These are phyloP conservation scores for Melozone crissalis DNA, from an alignment of 2,113 vertebrate genomes.

Conservation along the genomic window DNA sequence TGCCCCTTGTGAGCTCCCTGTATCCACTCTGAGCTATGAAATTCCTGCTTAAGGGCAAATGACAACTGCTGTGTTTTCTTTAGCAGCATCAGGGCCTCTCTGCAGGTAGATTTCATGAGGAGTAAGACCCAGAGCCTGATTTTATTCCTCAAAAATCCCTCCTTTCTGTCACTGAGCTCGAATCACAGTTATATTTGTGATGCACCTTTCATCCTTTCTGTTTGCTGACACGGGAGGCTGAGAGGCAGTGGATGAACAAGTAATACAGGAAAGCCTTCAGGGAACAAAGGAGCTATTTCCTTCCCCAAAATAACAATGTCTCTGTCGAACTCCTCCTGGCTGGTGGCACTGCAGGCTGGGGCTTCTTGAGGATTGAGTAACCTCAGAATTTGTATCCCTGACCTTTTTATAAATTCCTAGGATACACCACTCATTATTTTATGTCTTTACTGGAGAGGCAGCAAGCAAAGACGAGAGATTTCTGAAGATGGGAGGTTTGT, in stretches of 20 bases:
- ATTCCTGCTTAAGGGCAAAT: not conserved
- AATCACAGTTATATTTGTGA: not conserved
- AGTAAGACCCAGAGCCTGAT: not conserved
- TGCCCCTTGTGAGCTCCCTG: not conserved
- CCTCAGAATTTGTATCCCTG: not conserved
- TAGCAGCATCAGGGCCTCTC: not conserved
- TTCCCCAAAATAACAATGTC: not conserved
- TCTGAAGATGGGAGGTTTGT: not conserved
- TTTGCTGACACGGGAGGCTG: not conserved
- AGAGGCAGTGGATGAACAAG: not conserved
- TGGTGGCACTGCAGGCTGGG: not conserved
- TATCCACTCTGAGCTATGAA: not conserved
- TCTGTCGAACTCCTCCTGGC: not conserved
- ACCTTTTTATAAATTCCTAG: not conserved
- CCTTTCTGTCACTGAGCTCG: not conserved
- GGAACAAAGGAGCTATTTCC: not conserved
- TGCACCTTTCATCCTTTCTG: not conserved
- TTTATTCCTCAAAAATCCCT: not conserved
- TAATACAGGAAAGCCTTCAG: not conserved
- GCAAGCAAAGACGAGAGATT: not conserved
- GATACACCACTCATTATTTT: not conserved
- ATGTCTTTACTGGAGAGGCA: not conserved
- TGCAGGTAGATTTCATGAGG: not conserved
- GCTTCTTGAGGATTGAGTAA: not conserved
- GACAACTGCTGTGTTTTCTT: not conserved